Conservation (phyloP, 23 tunicate genomes). For the Corella eumyota region DNA sequence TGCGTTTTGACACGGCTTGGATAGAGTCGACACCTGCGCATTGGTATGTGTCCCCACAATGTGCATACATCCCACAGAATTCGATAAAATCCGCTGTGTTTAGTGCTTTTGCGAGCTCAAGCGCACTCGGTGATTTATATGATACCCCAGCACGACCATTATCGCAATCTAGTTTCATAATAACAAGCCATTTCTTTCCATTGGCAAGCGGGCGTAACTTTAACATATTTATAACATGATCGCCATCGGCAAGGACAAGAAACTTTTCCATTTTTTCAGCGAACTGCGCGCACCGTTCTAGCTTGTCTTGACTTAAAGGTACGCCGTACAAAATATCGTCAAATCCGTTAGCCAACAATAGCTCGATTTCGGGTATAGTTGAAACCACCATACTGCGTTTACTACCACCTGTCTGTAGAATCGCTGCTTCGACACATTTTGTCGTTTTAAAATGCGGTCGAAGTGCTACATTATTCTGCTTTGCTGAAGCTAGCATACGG, state of each 20-base stretch:
- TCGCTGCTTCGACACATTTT: conserved; percentile 64
- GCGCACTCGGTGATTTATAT: conserved; percentile 1
- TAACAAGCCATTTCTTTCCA: conserved; percentile 49
- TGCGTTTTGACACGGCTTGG: conserved; percentile 13
- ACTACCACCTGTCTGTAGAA: conserved; percentile 51
- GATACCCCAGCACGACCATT: conserved; percentile 40
- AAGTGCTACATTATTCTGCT: conserved; percentile 29
- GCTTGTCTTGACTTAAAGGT: conserved; percentile 26
- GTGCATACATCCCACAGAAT: conserved; percentile 55
- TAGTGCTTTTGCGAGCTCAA: conserved; percentile 19
- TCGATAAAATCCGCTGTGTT: background rate
- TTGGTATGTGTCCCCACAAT: conserved; percentile 59
- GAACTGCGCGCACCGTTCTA: conserved; percentile 27
- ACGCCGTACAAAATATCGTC: conserved; percentile 53
- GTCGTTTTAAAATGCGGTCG: conserved; percentile 82
- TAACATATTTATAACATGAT: conserved; percentile 4
- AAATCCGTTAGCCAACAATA: conserved; percentile 41
- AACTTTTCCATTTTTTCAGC: conserved; percentile 33
- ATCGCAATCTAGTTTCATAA: conserved; percentile 33
- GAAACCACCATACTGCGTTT: conserved; percentile 65
- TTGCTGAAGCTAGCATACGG: conserved; percentile 30
- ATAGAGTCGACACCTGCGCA: conserved; percentile 11
- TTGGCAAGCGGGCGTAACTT: background rate
- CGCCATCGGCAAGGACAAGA: conserved; percentile 40
- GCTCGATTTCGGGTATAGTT: conserved; percentile 59